Evolutionary conservation across 1,140 invertebrate genomes (phyloP).

Genomic region (Aethina tumida): DNA sequence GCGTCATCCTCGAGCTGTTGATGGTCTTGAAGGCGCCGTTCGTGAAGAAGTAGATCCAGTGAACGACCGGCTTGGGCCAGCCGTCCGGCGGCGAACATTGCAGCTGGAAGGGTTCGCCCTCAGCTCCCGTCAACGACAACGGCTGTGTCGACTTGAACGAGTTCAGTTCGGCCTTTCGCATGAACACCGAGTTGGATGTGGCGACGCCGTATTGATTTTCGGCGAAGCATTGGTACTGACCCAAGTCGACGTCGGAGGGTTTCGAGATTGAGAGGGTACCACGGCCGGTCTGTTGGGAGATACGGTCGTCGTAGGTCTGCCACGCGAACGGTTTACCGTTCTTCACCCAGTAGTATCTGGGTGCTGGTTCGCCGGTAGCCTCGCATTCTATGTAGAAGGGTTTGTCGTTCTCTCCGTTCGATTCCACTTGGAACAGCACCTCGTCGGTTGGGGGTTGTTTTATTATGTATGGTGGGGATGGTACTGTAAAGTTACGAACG

Average conservation of each 20-base stretch:
- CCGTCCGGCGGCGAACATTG: slow-evolving; percentile 85
- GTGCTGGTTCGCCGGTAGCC: slow-evolving; percentile 82
- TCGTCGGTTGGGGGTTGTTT: slow-evolving; percentile 87
- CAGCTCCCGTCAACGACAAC: slow-evolving; percentile 54
- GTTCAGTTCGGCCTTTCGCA: slow-evolving; percentile 89
- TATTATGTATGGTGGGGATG: slow-evolving; percentile 77
- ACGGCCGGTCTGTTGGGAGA: slow-evolving; percentile 82
- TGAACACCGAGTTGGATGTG: slow-evolving; percentile 88
- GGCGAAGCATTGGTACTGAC: slow-evolving; percentile 96
- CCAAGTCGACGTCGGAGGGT: slow-evolving; percentile 84
- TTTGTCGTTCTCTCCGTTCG: slow-evolving; percentile 75
- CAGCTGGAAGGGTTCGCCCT: slow-evolving; percentile 80
- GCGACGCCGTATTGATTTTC: slow-evolving; percentile 90
- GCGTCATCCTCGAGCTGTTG: slow-evolving; percentile 85
- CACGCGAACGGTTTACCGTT: slow-evolving; percentile 88
- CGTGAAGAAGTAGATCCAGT: slow-evolving; percentile 80
- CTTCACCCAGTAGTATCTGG: slow-evolving; percentile 92
- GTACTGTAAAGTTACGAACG: slow-evolving; percentile 56
- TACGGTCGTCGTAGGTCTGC: slow-evolving; percentile 84
- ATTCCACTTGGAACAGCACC: slow-evolving; percentile 81
- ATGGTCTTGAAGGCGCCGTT: slow-evolving; percentile 75
- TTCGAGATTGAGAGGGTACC: slow-evolving; percentile 84
- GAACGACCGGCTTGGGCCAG: slow-evolving; percentile 87
- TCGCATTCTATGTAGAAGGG: slow-evolving; percentile 93
- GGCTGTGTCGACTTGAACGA: slow-evolving; percentile 71